Evolutionary conservation across 2,113 vertebrate genomes (phyloP), one percentile per base, ranked within the genome.

Genomic region (Lasiurus borealis): DNA sequence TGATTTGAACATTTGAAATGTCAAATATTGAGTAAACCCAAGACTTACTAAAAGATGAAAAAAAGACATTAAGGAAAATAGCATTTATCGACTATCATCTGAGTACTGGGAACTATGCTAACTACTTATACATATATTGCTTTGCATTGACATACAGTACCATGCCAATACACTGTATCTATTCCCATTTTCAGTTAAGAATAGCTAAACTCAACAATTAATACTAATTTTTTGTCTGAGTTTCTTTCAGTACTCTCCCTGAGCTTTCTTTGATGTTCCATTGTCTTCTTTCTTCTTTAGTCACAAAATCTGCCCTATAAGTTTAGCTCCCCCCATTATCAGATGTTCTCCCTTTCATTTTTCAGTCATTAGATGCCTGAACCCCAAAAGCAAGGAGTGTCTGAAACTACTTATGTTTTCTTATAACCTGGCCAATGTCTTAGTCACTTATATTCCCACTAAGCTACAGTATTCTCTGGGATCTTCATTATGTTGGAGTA

Each of bases 1-100:
- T 46, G 8, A 50, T 95, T 96, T 81, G 18, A 90, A 81, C 14
- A 80, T 23, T 78, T 68, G 48, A 95, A 73, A 93, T 85, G 75
- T 73, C 8, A 90, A 82, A 76, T 82, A 54, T 21, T 80, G 14
- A 12, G 1, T 44, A 57, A 77, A 71, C 10, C 44, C 3, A 73
- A 27, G 18, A 72, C 27, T 80, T 84, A 71, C 57, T 36, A 62
- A 85, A 75, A 29, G 18, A 15, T 62, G 57, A 25, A 76, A 85
- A 82, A 82, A 91, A 29, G 18, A 75, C 90, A 76, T 81, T 19
- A 19, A 50, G 21, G 15, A 81, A 92, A 75, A 40, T 69, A 87
- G 0, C 10, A 71, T 78, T 25, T 64, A 84, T 69, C 76, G 19
- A 75, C 27, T 59, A 2, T 27, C 80, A 27, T 34, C 72, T 44